Base-by-base conservation (phyloP, 2,113 vertebrate species). In the Microcebus ravelobensis region DNA sequence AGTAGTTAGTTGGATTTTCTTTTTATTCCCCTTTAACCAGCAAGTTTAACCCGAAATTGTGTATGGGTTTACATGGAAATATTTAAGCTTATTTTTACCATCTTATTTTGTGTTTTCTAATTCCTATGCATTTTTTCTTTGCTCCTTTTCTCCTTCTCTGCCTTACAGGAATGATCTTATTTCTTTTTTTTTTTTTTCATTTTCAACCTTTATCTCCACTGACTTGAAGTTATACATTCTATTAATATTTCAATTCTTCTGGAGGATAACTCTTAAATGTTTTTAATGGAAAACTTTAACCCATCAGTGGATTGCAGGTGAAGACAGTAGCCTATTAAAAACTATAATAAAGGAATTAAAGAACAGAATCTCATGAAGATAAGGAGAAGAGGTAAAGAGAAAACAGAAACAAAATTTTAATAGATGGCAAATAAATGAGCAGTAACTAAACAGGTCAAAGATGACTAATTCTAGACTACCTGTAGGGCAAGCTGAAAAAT, bases 41-140 rank as follows among this genome's bases (percentile, higher is more conserved):
- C 8, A 96, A 90, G 13, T 70, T 86, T 73, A 67, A 83, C 25
- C 50, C 87, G 27, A 76, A 83, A 84, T 77, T 87, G 87, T 29
- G 2, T 63, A 59, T 63, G 36, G 18, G 20, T 34, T 90, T 93
- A 96, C 89, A 96, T 45, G 8, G n/a, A 94, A 5, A 59, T 50
- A 85, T 0, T 74, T 80, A 39, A 83, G 42, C 15, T 82, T 71
- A 83, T 57, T 73, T 95, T 95, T 68, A 93, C n/a, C 52, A 80
- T 68, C 48, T 93, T 93, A 82, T 61, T 57, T 93, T 87, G 34
- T 87, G 27, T 84, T 88, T 81, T 77, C 68, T 96, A 94, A 79
- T 79, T 71, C 52, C 52, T 36, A 81, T 57, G 23, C 11, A 63
- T 63, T 93, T 63, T 93, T 95, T 83, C 31, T 86, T 97, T 50